These are phyloP conservation scores for Macrotis lagotis DNA, from an alignment of 2,113 vertebrate genomes.

Conservation along the genomic window DNA sequence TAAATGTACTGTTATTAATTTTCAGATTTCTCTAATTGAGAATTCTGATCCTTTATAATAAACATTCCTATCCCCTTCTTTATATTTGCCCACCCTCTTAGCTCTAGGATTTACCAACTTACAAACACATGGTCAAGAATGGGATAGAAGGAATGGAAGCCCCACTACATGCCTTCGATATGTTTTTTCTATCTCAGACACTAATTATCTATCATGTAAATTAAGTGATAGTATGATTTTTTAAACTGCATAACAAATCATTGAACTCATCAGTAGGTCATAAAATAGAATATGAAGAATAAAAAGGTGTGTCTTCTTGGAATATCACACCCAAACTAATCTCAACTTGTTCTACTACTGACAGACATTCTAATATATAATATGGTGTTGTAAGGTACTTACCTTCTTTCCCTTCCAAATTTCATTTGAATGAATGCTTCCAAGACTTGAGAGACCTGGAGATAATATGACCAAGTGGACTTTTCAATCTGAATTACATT, in stretches of 20 bases:
- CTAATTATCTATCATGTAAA: slow-evolving; percentile 60
- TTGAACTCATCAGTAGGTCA: slow-evolving; percentile 77
- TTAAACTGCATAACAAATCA: slow-evolving; percentile 64
- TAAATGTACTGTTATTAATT: not conserved
- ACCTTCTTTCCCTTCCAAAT: not conserved
- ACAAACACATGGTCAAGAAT: not conserved
- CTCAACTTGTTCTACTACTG: slow-evolving; percentile 74
- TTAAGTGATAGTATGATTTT: slow-evolving; percentile 68
- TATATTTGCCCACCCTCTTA: not conserved
- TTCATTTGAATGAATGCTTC: not conserved
- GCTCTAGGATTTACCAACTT: not conserved
- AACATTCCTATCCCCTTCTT: not conserved
- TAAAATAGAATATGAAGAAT: slow-evolving; percentile 76
- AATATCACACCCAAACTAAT: slow-evolving; percentile 79
- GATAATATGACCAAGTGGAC: not conserved
- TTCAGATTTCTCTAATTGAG: slow-evolving; percentile 48
- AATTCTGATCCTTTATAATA: slow-evolving; percentile 34
- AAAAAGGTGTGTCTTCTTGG: slow-evolving; percentile 75
- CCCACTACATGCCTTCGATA: not conserved
- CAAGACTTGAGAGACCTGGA: not conserved
- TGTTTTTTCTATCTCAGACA: not conserved
- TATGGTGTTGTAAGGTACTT: not conserved
- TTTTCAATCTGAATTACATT: slow-evolving; percentile 23
- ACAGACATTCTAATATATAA: slow-evolving; percentile 41
- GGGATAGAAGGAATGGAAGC: not conserved